Base-by-base conservation (phyloP, 2,797 vertebrate species). In the Rhinophrynus dorsalis region DNA sequence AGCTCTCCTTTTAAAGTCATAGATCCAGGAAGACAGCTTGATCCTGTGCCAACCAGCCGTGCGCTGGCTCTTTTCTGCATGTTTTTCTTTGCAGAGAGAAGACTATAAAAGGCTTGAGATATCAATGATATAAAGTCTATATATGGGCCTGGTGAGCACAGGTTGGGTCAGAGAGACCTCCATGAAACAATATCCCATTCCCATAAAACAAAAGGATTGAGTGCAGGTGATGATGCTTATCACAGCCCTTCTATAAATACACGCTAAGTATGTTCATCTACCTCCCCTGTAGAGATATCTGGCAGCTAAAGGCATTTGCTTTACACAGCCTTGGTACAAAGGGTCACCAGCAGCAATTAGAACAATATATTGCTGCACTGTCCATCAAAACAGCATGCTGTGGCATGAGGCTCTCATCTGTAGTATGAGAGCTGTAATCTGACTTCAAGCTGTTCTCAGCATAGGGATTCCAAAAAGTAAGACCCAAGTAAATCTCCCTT, bases 1-100 rank as follows among this genome's bases (percentile, higher is more conserved):
- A 42, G 52, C n/a, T 59, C 13, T 66, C 69, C 69, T 73, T 73
- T 66, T 73, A 60, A 32, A 66, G 69, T 52, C 55, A 73, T 51
- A 26, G 61, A 56, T 44, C 20, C 55, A 44, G 21, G 55, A 33
- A 60, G 69, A 51, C 35, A 9, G 15, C 21, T 60, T 66, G 55
- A 67, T n/a, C 8, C 23, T 40, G 15, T 29, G 69, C 69, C 69
- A 73, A 15, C 33, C 33, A 51, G 5, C n/a, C 18, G 18, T 54
- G 35, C 29, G 12, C 42, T 2, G 13, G 65, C 24, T 59, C 44
- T 44, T 51, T 66, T 60, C 26, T 60, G 6, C 5, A 29, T 33
- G 13, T 73, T 60, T 60, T 64, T 42, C 6, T n/a, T 54, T 44
- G 17, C 26, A 13, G 20, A 32, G 24, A 18, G 15, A 58, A 72